A percentile compares a stretch with the other conserved stretches of the same genome.
Conservation (phyloP, 1,140 invertebrate genomes). For the Nautilus pompilius region DNA sequence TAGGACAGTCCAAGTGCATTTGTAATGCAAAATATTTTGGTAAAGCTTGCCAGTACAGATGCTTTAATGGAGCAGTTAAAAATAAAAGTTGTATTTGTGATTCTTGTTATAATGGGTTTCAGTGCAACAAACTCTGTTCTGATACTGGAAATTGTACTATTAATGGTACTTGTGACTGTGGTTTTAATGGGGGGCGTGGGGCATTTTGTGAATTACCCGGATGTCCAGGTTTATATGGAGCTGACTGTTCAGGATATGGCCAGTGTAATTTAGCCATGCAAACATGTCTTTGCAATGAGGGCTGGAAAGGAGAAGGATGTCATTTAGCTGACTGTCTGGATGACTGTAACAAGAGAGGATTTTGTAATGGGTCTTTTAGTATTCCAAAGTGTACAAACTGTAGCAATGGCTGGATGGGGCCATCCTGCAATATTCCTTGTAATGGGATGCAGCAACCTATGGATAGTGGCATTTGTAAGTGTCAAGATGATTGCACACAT, state of each 20-base stretch:
- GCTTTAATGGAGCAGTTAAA: constrained; percentile 18
- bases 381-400: constrained; percentile 27
- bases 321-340: constrained; percentile 4
- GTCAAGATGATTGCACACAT: constrained; percentile 20
- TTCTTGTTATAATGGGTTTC: constrained; percentile 22
- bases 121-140: constrained; percentile 23
- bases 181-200: constrained; percentile 19
- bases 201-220: constrained; percentile 19
- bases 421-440: constrained; percentile 23
- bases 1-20: constrained; percentile 15
- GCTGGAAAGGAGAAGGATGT: constrained; percentile 28
- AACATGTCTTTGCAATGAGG: constrained; percentile 26
- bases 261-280: constrained; percentile 20
- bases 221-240: constrained; percentile 17
- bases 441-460: constrained; percentile 18
- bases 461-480: constrained; percentile 26
- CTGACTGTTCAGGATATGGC: constrained; percentile 21
- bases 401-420: constrained; percentile 28
- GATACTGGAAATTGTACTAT: constrained; percentile 19
- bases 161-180: constrained; percentile 23
- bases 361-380: not conserved
- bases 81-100: constrained; percentile 21
- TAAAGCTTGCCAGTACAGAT: constrained; percentile 18
- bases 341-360: not conserved
- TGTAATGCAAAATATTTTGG: constrained; percentile 20